These are phyloP conservation scores for Haliaeetus leucogaster DNA, from an alignment of 2,113 vertebrate genomes.

Conservation along the genomic window DNA sequence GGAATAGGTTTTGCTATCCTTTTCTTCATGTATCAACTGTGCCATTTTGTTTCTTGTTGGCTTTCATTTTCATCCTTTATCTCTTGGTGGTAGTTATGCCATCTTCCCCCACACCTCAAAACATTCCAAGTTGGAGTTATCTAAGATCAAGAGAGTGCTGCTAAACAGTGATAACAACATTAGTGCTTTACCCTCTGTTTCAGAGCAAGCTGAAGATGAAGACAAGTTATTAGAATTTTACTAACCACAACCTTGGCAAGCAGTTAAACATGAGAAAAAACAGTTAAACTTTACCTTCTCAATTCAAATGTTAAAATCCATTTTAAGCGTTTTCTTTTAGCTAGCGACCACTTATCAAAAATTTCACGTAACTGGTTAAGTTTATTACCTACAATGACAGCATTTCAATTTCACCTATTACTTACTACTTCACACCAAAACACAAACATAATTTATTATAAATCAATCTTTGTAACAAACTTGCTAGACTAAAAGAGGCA, in stretches of 20 bases:
- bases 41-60: rapidly evolving
- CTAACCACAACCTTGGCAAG: background rate
- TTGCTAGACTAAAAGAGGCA: background rate
- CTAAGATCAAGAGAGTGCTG: background rate
- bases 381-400: background rate
- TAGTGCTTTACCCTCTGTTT: background rate
- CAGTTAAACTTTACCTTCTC: background rate
- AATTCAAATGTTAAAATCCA: background rate
- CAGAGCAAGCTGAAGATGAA: background rate
- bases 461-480: background rate
- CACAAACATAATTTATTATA: background rate
- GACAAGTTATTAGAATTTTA: background rate
- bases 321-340: background rate
- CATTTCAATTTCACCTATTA: background rate
- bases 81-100: background rate
- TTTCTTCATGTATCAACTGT: background rate
- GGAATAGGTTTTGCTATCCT: background rate
- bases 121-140: background rate
- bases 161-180: background rate
- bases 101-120: background rate
- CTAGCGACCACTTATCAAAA: background rate
- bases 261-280: background rate
- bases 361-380: background rate
- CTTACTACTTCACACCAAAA: background rate
- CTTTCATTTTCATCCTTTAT: background rate